phyloP scores from a whole-genome alignment of 2,797 vertebrate genomes.

The Macropus fuliginosus region DNA sequence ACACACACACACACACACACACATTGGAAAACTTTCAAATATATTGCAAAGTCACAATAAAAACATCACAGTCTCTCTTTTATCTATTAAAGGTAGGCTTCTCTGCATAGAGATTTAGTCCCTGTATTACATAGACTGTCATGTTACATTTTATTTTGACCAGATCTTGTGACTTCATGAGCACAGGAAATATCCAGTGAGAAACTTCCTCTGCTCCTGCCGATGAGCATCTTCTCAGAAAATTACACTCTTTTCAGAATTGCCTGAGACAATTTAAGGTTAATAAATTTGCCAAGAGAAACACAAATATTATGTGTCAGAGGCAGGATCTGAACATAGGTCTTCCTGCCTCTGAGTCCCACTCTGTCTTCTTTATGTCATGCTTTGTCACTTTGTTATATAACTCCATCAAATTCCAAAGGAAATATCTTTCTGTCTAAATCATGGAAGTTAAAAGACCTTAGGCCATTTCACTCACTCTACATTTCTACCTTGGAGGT shows the following conservation, averaged over 20 bases:
- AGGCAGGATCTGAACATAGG: neutral
- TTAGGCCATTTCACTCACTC: neutral
- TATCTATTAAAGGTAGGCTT: neutral
- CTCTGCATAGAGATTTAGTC: neutral
- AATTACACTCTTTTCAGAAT: neutral
- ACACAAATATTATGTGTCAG: neutral
- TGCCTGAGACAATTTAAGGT: neutral
- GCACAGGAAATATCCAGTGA: neutral
- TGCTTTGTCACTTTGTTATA: neutral
- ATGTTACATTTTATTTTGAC: neutral
- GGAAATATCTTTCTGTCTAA: conserved; percentile 44
- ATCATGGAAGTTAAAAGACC: conserved; percentile 19
- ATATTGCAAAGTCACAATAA: neutral
- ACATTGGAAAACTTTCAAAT: neutral
- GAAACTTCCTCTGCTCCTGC: neutral
- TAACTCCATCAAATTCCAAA: neutral
- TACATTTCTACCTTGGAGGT: neutral
- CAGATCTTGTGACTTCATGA: neutral
- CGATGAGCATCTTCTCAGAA: neutral
- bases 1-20: neutral
- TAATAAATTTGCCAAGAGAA: neutral
- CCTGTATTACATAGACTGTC: neutral
- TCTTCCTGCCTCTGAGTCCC: neutral
- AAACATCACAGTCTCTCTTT: neutral
- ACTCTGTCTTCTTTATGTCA: neutral